A percentile compares a stretch with the other conserved stretches of the same genome.
These are phyloP conservation scores for Syngnathus scovelli DNA, from an alignment of 2,113 vertebrate genomes.

Conservation along the genomic window DNA sequence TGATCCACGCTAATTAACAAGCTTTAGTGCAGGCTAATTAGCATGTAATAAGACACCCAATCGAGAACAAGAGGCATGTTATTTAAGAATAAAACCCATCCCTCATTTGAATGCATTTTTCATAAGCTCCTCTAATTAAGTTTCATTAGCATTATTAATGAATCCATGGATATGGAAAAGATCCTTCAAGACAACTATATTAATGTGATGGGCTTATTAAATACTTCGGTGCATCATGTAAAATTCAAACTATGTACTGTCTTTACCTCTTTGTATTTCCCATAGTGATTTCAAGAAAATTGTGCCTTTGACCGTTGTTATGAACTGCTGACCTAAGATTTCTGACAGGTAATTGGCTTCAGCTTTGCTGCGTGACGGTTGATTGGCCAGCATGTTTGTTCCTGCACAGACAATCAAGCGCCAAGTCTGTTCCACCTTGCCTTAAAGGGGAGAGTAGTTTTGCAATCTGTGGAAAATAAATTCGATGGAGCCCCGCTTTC, in stretches of 20 bases:
- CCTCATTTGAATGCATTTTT: slow-evolving; percentile 80
- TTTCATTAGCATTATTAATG: slow-evolving; percentile 79
- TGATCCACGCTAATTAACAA: slow-evolving; percentile 70
- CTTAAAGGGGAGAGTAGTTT: neutral
- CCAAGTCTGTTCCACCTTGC: slow-evolving; percentile 1
- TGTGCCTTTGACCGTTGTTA: neutral
- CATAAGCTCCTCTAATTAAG: slow-evolving; percentile 76
- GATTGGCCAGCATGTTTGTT: slow-evolving; percentile 5
- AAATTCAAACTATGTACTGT: neutral
- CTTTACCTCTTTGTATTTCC: neutral
- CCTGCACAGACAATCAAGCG: slow-evolving; percentile 6
- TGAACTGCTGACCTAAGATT: neutral
- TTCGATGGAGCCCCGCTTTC: neutral
- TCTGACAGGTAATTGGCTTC: slow-evolving; percentile 10
- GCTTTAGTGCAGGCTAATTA: slow-evolving; percentile 72
- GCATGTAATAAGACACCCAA: slow-evolving; percentile 74
- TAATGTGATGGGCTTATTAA: neutral
- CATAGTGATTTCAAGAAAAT: neutral
- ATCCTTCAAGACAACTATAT: neutral
- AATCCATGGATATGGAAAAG: slow-evolving; percentile 23
- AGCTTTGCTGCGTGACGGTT: neutral
- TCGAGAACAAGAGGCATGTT: slow-evolving; percentile 76
- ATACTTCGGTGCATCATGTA: neutral
- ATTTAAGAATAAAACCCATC: slow-evolving; percentile 80
- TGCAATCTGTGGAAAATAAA: neutral